phyloP scores from a whole-genome alignment of 2,113 vertebrate genomes.

The Calonectris borealis region DNA sequence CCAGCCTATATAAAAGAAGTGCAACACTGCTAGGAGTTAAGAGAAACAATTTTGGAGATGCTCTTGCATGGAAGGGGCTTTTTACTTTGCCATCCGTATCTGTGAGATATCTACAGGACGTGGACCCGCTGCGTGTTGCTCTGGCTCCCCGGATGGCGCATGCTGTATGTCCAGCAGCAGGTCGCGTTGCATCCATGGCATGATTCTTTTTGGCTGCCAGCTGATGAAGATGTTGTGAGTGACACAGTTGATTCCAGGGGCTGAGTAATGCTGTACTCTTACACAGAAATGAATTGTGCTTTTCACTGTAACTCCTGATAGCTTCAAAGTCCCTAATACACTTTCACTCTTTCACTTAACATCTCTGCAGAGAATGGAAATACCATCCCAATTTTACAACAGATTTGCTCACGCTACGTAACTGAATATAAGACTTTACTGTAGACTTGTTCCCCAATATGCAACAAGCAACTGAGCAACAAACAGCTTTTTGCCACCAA shows the following conservation, averaged over 20 bases:
- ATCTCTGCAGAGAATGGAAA: neutral
- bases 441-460: neutral
- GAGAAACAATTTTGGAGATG: neutral
- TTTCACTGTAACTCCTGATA: neutral
- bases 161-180: neutral
- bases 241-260: neutral
- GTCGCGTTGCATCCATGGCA: fast-evolving
- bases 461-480: neutral
- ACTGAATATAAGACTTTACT: neutral
- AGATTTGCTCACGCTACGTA: neutral
- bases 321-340: neutral
- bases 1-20: neutral
- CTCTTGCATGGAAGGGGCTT: neutral
- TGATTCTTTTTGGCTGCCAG: neutral
- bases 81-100: neutral
- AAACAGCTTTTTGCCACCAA: neutral
- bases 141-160: neutral
- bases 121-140: neutral
- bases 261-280: neutral
- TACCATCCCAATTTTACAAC: neutral
- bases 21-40: neutral
- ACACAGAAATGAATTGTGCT: neutral
- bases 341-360: neutral
- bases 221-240: neutral
- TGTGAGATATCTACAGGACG: neutral